Conservation (phyloP, 2,888 invertebrate genomes). For the Baccha elongata region DNA sequence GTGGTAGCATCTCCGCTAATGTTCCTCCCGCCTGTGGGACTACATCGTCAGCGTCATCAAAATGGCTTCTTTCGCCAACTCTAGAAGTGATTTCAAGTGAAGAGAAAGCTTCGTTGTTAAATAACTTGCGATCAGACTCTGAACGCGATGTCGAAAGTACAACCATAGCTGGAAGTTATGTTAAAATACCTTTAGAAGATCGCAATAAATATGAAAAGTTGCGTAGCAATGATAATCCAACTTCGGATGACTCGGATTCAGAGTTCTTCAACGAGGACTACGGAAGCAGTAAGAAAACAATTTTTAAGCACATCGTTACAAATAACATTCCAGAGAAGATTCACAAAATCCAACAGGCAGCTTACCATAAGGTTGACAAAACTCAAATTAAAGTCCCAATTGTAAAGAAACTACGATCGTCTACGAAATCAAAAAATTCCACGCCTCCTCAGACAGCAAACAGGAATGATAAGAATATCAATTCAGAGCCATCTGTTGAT, state of each 20-base stretch:
- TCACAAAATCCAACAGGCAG: slow-evolving; percentile 83
- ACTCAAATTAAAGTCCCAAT: slow-evolving; percentile 81
- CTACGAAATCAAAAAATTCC: slow-evolving; percentile 78
- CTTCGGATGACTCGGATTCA: slow-evolving; percentile 84
- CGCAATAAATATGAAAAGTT: slow-evolving; percentile 91
- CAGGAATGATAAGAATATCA: slow-evolving; percentile 54
- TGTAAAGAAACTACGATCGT: slow-evolving; percentile 83
- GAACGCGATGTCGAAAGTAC: slow-evolving; percentile 76
- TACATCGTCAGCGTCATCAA: slow-evolving; percentile 80
- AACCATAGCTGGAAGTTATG: slow-evolving; percentile 83
- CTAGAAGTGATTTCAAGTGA: slow-evolving; percentile 80
- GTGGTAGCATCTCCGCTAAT: slow-evolving; percentile 51
- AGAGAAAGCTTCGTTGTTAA: slow-evolving; percentile 81
- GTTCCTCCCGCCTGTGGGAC: slow-evolving; percentile 75
- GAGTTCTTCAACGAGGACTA: slow-evolving; percentile 81
- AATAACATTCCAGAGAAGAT: slow-evolving; percentile 84
- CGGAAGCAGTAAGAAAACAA: slow-evolving; percentile 78
- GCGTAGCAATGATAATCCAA: slow-evolving; percentile 85
- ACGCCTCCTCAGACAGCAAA: slow-evolving; percentile 75
- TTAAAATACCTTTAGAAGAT: slow-evolving; percentile 87
- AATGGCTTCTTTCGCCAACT: slow-evolving; percentile 82
- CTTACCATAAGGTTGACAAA: slow-evolving; percentile 84
- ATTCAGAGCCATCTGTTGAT: slow-evolving; percentile 65
- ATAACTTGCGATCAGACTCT: slow-evolving; percentile 79
- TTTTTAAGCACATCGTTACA: slow-evolving; percentile 82